phyloP scores from a whole-genome alignment of 2,888 invertebrate species.

The Lapara coniferarum region DNA sequence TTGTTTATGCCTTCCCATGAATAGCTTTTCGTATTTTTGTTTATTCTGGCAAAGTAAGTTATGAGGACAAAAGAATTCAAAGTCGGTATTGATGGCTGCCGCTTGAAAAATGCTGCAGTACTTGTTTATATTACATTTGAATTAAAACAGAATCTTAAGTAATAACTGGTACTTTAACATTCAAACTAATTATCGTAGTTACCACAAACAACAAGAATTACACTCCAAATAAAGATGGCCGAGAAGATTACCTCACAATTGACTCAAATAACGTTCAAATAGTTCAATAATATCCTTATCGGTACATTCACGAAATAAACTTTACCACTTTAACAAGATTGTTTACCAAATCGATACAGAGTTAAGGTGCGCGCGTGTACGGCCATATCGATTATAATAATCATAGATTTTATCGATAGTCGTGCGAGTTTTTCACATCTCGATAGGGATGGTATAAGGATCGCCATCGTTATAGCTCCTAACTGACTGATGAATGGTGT shows the following conservation, averaged over 20 bases:
- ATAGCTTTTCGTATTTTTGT: slow-evolving; percentile 33
- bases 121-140: no score
- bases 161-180: not conserved
- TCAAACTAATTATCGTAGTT: not conserved
- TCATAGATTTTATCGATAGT: slow-evolving; percentile 50
- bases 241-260: slow-evolving; percentile 29
- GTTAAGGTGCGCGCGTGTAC: slow-evolving; percentile 14
- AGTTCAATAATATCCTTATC: slow-evolving; percentile 28
- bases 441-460: slow-evolving; percentile 63
- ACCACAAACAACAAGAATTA: not conserved
- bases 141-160: not conserved
- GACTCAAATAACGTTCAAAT: slow-evolving; percentile 25
- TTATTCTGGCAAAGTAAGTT: slow-evolving; percentile 15
- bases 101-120: not conserved
- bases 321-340: slow-evolving; percentile 8
- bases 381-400: slow-evolving; percentile 20
- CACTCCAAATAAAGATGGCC: not conserved
- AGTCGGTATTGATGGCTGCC: not conserved
- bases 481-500: slow-evolving; percentile 82
- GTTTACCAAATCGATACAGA: slow-evolving; percentile 14
- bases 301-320: slow-evolving; percentile 28
- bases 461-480: slow-evolving; percentile 68
- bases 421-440: slow-evolving; percentile 67
- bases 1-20: slow-evolving; percentile 63
- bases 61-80: slow-evolving; percentile 1